These are phyloP conservation scores for Chironomus tentans DNA, from an alignment of 2,888 invertebrate genomes.

Conservation along the genomic window DNA sequence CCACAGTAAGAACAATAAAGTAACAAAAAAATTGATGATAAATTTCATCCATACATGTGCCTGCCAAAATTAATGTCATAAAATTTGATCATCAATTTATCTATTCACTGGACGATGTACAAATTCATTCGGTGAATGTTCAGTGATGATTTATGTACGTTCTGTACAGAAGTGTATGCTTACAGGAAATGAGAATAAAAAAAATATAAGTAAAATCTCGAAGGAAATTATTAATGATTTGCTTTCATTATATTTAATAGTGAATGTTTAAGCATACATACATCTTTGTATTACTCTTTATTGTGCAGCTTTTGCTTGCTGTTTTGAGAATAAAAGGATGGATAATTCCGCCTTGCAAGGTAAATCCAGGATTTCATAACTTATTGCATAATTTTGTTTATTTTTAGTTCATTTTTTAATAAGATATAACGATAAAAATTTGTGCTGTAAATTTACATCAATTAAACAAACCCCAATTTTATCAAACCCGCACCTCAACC, in stretches of 20 bases:
- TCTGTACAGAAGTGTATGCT: background rate
- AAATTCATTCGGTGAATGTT: background rate
- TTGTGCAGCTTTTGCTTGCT: background rate
- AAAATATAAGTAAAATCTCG: background rate
- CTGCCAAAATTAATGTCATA: background rate
- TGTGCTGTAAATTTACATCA: no score
- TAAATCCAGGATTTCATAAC: no score
- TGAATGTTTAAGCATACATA: background rate
- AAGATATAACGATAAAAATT: no score
- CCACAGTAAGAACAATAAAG: no score
- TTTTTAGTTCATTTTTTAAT: no score
- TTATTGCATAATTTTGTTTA: no score
- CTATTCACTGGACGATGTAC: background rate
- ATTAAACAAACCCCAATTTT: no score
- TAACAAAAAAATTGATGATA: background rate
- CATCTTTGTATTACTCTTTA: background rate
- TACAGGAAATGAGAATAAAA: background rate
- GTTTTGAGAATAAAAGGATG: background rate
- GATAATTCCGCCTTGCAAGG: background rate
- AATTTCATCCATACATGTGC: background rate
- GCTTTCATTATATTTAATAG: constrained; percentile 22
- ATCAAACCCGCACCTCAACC: no score
- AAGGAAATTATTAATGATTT: constrained; percentile 21
- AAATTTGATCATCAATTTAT: background rate
- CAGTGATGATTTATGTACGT: background rate